Evolutionary conservation across 2,888 invertebrate species (phyloP).

Genomic region (Theodoxus fluviatilis): DNA sequence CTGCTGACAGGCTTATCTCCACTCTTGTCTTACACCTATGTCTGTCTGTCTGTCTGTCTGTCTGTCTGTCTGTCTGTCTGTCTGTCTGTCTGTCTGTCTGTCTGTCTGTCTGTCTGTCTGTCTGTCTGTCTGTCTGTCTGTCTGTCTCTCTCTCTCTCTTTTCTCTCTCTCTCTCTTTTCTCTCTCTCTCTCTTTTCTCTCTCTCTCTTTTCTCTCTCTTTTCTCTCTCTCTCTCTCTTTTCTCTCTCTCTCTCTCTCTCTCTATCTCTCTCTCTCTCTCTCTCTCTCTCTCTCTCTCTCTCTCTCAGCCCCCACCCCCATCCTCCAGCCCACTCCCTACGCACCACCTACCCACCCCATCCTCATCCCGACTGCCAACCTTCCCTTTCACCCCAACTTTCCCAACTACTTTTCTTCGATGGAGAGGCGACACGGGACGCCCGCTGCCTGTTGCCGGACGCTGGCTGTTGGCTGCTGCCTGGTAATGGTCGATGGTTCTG

Average conservation of each 20-base stretch:
- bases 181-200: conserved; percentile 6
- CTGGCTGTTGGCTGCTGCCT: too few relatives aligned
- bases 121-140: conserved; percentile 16
- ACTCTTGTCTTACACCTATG: not conserved
- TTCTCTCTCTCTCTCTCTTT: not conserved
- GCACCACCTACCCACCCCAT: too few relatives aligned
- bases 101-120: conserved; percentile 16
- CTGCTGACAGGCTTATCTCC: not conserved
- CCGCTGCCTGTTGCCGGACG: too few relatives aligned
- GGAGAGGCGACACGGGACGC: too few relatives aligned
- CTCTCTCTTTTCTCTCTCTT: not conserved
- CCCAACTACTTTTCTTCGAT: too few relatives aligned
- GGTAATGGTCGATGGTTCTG: too few relatives aligned
- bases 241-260: not conserved
- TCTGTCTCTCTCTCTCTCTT: not conserved
- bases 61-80: conserved; percentile 13
- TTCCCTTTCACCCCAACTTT: too few relatives aligned
- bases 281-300: not conserved
- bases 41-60: conserved; percentile 3
- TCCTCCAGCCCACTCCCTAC: too few relatives aligned
- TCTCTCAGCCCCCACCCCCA: too few relatives aligned
- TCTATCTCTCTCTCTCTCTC: not conserved
- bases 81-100: conserved; percentile 17
- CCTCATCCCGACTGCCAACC: too few relatives aligned
- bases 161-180: conserved; percentile 4